phyloP scores from a whole-genome alignment of 2,888 invertebrate species.

The Polydrusus pterygomalis region DNA sequence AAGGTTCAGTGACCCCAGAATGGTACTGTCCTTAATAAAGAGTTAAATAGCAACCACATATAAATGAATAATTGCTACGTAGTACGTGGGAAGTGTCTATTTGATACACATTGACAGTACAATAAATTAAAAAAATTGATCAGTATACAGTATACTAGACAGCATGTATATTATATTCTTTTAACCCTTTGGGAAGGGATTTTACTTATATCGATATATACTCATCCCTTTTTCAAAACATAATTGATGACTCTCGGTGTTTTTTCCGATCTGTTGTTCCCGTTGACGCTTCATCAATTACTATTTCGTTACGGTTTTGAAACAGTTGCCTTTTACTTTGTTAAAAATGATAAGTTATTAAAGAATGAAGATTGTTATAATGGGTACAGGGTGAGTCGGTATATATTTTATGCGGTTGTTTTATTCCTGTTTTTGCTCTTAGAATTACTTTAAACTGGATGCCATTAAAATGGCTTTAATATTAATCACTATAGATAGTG shows the following conservation, averaged over 20 bases:
- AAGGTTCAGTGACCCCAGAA: too few species aligned
- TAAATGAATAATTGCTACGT: too few species aligned
- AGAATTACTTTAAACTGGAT: too few species aligned
- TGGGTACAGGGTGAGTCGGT: constrained; percentile 35
- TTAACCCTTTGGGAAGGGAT: not conserved
- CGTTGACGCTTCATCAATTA: constrained; percentile 53
- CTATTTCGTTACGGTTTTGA: constrained; percentile 51
- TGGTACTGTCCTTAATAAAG: too few species aligned
- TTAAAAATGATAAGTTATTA: constrained; percentile 54
- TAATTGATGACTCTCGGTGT: constrained; percentile 42
- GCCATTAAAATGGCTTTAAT: not conserved
- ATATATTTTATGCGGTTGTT: not conserved
- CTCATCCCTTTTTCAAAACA: constrained; percentile 8
- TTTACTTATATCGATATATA: constrained; percentile 19
- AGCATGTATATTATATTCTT: not conserved
- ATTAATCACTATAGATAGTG: too few species aligned
- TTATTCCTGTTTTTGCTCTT: not conserved
- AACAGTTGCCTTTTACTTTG: constrained; percentile 52
- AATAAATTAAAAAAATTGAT: too few species aligned
- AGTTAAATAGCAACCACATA: too few species aligned
- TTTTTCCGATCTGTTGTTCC: constrained; percentile 50
- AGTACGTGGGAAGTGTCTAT: too few species aligned
- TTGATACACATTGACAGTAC: too few species aligned
- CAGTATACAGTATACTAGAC: too few species aligned
- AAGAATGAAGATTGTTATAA: constrained; percentile 34